Base-by-base conservation (phyloP, 2,888 invertebrate genomes). In the Aspidapion aeneum region DNA sequence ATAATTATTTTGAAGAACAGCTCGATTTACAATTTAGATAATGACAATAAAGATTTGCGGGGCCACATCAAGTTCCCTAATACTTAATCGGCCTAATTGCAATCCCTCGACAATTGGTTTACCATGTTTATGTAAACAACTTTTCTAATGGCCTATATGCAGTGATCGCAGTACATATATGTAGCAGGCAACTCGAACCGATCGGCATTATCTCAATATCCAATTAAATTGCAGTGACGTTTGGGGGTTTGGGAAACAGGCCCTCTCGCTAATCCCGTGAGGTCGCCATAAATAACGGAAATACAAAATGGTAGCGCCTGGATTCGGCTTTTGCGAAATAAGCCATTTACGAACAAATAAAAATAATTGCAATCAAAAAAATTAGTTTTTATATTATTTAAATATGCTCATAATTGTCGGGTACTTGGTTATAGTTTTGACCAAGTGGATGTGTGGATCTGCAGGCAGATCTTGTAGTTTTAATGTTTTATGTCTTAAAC, bases 201-300 rank as follows among this genome's bases (percentile, higher is more conserved):
- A 56, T 56, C 55, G 65, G 65, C 57, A 61, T 65, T 65, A 66
- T 62, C 64, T 64, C 66, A 60, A 66, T 66, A 66, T 64, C 66
- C 66, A 66, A 66, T 66, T 66, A 66, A 63, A 64, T 64, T 62
- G 20, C 57, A 61, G 59, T 21, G 64, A 49, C 60, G 61, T 57
- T 63, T 60, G 21, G 50, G 59, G 63, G 60, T 62, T 7, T 35
- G 35, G 35, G n/a, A n/a, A 63, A 60, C 63, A 57, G 60, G 60
- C 61, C 57, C 58, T 55, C 19, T 55, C 62, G 58, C 48, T 64
- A 64, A 64, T 64, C 64, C 63, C 56, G 55, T 20, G 56, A 21
- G 56, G 55, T 35, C 55, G 48, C 48, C 54, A 57, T 64, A 64
- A 64, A 64, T 64, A 64, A 58, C 61, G 61, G 35, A 57, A n/a